Conservation (phyloP, 2,888 invertebrate genomes). For the Andrena marginata region DNA sequence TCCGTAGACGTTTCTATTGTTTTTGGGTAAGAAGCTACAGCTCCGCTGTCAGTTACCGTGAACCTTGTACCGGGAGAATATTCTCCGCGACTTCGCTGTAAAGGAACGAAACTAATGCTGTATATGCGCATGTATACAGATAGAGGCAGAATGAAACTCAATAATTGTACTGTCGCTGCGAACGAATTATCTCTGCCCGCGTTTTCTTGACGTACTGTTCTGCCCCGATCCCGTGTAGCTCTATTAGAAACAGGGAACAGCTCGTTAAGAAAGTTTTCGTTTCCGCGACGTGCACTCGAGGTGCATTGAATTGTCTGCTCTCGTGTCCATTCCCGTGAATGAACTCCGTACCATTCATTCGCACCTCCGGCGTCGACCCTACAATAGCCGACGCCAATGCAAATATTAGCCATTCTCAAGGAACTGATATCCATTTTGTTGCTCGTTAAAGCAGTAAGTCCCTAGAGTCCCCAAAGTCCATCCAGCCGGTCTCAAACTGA, state of each 20-base stretch:
- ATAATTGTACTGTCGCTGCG: conserved; percentile 48
- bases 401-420: conserved; percentile 26
- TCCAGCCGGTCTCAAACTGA: not conserved
- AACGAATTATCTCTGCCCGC: conserved; percentile 52
- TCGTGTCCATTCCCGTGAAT: conserved; percentile 36
- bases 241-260: conserved; percentile 39
- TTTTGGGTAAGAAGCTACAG: conserved; percentile 36
- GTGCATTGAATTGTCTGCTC: conserved; percentile 39
- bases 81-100: conserved; percentile 21
- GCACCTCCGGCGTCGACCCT: not conserved
- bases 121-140: conserved; percentile 1
- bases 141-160: conserved; percentile 26
- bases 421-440: not conserved
- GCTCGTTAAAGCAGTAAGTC: not conserved
- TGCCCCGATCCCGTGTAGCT: conserved; percentile 15
- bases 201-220: conserved; percentile 51
- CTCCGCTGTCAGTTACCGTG: conserved; percentile 38
- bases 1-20: conserved; percentile 42
- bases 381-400: conserved; percentile 8
- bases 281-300: conserved; percentile 34
- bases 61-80: conserved; percentile 42
- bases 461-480: not conserved
- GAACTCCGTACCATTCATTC: conserved; percentile 44
- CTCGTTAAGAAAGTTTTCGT: conserved; percentile 62
- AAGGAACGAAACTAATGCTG: conserved; percentile 14